A percentile compares a stretch with the other conserved stretches of the same genome.
phyloP scores from a whole-genome alignment of 2,797 vertebrate genomes.

The Ctenopoma kingsleyae region DNA sequence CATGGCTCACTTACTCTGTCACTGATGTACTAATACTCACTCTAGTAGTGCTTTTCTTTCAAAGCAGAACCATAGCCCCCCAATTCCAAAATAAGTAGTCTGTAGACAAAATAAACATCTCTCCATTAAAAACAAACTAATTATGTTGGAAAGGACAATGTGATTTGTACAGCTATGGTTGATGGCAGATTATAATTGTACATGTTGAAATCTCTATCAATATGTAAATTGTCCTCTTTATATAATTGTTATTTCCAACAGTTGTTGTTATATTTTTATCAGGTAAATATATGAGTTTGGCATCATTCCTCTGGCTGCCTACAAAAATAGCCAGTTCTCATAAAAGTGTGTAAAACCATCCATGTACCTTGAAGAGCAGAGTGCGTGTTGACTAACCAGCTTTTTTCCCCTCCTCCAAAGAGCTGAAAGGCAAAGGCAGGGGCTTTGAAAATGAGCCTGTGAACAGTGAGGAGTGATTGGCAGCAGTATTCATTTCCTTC shows the following conservation, averaged over 20 bases:
- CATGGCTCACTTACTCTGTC: constrained; percentile 29
- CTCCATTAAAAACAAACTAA: background rate
- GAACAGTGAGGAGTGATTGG: constrained; percentile 80
- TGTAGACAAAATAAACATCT: constrained; percentile 25
- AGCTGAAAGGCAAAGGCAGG: constrained; percentile 71
- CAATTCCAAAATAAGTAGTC: constrained; percentile 12
- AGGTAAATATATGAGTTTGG: constrained; percentile 6
- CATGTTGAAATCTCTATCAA: background rate
- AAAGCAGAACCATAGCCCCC: constrained; percentile 12
- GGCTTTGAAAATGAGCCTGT: constrained; percentile 69
- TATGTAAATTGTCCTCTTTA: background rate
- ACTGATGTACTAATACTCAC: constrained; percentile 17
- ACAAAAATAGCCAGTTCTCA: constrained; percentile 9
- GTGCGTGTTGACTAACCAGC: constrained; percentile 22
- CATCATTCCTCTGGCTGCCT: background rate
- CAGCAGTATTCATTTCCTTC: constrained; percentile 80
- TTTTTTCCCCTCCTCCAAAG: constrained; percentile 45
- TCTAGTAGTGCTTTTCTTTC: constrained; percentile 41
- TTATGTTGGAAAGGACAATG: background rate
- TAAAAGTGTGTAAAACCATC: constrained; percentile 34
- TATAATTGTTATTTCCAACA: background rate
- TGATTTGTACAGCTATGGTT: constrained; percentile 4
- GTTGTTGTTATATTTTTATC: background rate
- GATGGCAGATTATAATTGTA: too few relatives aligned
- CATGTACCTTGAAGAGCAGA: constrained; percentile 9